These are phyloP conservation scores for Pseudocheirus occidentalis DNA, from an alignment of 2,797 vertebrate species.

Conservation along the genomic window DNA sequence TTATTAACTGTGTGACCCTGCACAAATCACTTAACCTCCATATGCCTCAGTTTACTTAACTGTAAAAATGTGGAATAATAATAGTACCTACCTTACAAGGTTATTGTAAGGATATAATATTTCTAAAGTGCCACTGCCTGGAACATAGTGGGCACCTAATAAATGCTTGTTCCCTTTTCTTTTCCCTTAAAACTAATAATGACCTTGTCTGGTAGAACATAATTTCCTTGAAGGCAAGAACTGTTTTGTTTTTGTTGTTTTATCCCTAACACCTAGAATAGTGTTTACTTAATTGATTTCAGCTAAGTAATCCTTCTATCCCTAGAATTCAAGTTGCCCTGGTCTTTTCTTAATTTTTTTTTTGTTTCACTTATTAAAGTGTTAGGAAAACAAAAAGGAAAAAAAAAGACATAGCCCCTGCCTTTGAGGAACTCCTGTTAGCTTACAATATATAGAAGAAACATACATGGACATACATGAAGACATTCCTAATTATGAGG, in stretches of 20 bases:
- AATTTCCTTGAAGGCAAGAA: constrained; percentile 5
- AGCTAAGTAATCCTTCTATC: background rate
- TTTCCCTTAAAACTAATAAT: background rate
- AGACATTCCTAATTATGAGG: background rate
- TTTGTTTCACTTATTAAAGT: background rate
- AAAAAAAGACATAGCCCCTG: no score
- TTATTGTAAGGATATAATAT: background rate
- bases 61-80: background rate
- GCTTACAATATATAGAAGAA: no score
- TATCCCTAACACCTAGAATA: background rate
- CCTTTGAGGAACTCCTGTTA: no score
- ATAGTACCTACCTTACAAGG: background rate
- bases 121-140: background rate
- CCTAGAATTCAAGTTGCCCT: constrained; percentile 1
- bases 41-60: background rate
- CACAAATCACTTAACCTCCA: background rate
- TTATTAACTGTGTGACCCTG: background rate
- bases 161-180: background rate
- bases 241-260: background rate
- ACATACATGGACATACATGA: no score
- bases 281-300: background rate
- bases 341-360: background rate
- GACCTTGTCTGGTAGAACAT: background rate
- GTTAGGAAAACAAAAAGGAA: no score
- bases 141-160: background rate